Percentiles rank a stretch among this genome's conserved stretches.
Conservation (phyloP, 1,140 invertebrate genomes). For the Lutraria rhynchaena region DNA sequence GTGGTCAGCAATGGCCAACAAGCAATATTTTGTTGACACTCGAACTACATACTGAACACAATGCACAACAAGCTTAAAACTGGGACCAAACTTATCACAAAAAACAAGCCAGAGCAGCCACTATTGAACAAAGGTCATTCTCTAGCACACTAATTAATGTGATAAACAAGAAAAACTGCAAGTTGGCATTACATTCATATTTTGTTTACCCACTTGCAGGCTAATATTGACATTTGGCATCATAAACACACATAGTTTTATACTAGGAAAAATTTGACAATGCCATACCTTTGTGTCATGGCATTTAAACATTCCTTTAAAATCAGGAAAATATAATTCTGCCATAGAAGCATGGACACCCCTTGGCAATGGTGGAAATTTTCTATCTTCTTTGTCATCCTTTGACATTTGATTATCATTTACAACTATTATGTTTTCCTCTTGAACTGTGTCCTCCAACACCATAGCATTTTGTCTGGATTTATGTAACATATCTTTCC, state of each 20-base stretch:
- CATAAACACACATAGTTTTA: too few species aligned
- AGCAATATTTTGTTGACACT: neutral
- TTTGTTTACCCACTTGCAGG: neutral
- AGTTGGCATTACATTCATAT: neutral
- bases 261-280: too few species aligned
- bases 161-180: neutral
- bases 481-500: neutral
- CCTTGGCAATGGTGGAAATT: neutral
- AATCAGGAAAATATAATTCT: slow-evolving; percentile 20
- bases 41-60: too few species aligned
- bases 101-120: neutral
- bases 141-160: neutral
- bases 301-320: slow-evolving; percentile 50
- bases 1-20: neutral
- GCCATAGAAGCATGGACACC: slow-evolving; percentile 6
- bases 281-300: slow-evolving; percentile 41
- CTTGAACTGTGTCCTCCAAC: slow-evolving; percentile 16
- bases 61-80: too few species aligned
- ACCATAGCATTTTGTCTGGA: slow-evolving; percentile 14
- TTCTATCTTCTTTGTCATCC: neutral
- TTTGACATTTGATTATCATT: slow-evolving; percentile 20
- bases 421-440: neutral
- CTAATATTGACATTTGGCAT: neutral
- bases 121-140: neutral
- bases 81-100: neutral